These are phyloP conservation scores for Acropora yongei DNA, from an alignment of 64 coral and sea anemone species.

Conservation along the genomic window DNA sequence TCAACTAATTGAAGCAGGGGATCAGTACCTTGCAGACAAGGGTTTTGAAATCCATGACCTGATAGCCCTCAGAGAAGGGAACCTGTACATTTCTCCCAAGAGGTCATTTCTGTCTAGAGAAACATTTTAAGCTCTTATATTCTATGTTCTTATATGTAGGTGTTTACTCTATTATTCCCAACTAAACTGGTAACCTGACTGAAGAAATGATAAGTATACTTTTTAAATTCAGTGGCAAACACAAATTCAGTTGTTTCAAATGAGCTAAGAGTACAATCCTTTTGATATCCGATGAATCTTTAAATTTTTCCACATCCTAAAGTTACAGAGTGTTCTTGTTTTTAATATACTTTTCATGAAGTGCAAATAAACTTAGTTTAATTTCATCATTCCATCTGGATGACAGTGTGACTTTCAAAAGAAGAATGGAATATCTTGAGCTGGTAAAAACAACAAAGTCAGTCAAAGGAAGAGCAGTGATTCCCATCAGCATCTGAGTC, in stretches of 20 bases:
- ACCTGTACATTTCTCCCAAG: slow-evolving; percentile 49
- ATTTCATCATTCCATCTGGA: slow-evolving; percentile 31
- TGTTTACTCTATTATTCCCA: too few relatives aligned
- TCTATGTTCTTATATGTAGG: too few relatives aligned
- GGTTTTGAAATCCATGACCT: slow-evolving; percentile 74
- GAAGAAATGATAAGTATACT: too few relatives aligned
- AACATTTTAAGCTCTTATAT: too few relatives aligned
- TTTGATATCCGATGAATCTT: too few relatives aligned
- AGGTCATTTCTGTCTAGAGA: not conserved
- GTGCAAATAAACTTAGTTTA: not conserved
- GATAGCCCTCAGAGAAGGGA: slow-evolving; percentile 50
- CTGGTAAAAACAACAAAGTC: slow-evolving; percentile 9
- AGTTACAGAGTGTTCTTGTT: too few relatives aligned
- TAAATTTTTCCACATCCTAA: too few relatives aligned
- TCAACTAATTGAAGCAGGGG: slow-evolving; percentile 49
- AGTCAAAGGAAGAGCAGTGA: not conserved
- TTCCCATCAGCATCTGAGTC: slow-evolving; percentile 15
- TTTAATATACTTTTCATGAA: not conserved
- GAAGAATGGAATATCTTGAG: not conserved
- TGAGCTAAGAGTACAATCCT: too few relatives aligned
- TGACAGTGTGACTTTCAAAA: not conserved
- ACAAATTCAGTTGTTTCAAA: too few relatives aligned
- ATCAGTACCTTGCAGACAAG: slow-evolving; percentile 59
- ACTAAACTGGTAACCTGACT: too few relatives aligned
- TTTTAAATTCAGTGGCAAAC: too few relatives aligned